Base-by-base conservation (phyloP, 1,140 invertebrate species). In the Hesperophylax magnus region DNA sequence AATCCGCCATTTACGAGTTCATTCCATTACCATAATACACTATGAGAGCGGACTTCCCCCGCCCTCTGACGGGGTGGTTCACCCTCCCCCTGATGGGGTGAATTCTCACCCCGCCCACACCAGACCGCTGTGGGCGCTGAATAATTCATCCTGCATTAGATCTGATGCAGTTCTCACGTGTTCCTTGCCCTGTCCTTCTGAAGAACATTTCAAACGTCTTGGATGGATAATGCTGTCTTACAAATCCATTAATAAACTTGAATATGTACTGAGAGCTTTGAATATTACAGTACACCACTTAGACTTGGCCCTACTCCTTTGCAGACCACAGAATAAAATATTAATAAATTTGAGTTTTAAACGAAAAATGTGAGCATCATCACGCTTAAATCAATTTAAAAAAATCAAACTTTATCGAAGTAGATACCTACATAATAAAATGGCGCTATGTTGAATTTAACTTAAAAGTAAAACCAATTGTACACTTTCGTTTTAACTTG, bases 11-110 rank as follows among this genome's bases (percentile, higher is more conserved):
- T 84, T 84, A 84, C 82, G 82, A 84, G 82, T 84, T 84, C 77
- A 83, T 81, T 84, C 82, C 82, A 84, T 84, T 84, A 84, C 79
- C 82, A 84, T 84, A 84, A 84, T 84, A 84, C 80, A 80, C 81
- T 75, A 81, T 79, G 81, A 77, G 75, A 60, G 52, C 20, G 60
- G 60, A 18, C 39, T 20, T 20, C 77, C 20, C 15, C 9, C 58
- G 47, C 47, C 53, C 20, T n/a, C 5, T 5, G 15, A 2, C 34
- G n/a, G 6, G 11, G 39, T 47, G 39, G 39, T 47, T 47, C 39
- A 39, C 34, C 67, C 67, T 39, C 34, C 0, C 31, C 71, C 56
- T 22, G 52, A n/a, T n/a, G n/a, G n/a, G n/a, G n/a, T 11, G 6
- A n/a, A 18, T 14, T 31, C 39, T 47, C 39, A 56, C 39, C 56